Percentiles rank a stretch among this genome's conserved stretches.
phyloP scores from a whole-genome alignment of 2,113 vertebrate genomes.

The Nycticebus coucang region DNA sequence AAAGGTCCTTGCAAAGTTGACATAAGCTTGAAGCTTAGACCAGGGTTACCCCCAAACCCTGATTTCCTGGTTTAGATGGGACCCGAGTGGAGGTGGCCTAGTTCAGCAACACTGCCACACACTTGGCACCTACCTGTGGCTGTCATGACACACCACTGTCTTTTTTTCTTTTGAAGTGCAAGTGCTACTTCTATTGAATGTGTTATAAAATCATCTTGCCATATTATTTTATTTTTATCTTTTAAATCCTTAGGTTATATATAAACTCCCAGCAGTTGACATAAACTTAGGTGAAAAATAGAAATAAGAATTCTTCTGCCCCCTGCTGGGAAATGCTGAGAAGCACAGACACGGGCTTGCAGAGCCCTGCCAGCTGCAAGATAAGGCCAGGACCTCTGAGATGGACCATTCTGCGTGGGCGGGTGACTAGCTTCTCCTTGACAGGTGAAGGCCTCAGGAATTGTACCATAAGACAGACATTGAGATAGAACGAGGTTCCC shows the following conservation, averaged over 20 bases:
- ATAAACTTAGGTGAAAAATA: background rate
- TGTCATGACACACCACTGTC: background rate
- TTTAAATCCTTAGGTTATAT: slow-evolving; percentile 26
- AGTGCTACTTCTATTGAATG: background rate
- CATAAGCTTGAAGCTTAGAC: background rate
- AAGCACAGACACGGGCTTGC: background rate
- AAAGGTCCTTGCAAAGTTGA: slow-evolving; percentile 28
- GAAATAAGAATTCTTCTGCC: background rate
- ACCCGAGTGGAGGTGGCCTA: background rate
- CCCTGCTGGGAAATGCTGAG: background rate
- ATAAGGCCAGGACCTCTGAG: background rate
- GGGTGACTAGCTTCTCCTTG: background rate
- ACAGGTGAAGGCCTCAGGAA: background rate
- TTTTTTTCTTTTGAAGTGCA: background rate
- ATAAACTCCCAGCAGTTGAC: background rate
- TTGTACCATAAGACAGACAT: background rate
- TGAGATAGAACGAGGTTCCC: background rate
- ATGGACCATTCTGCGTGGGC: fast-evolving
- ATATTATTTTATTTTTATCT: slow-evolving; percentile 31
- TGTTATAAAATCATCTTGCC: background rate
- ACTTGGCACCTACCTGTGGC: background rate
- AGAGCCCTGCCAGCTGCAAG: too few relatives aligned
- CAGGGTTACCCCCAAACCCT: background rate
- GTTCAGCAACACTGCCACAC: background rate
- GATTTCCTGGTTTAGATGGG: background rate